Conservation (phyloP, 2,888 invertebrate genomes). For the Hylaea fasciaria region DNA sequence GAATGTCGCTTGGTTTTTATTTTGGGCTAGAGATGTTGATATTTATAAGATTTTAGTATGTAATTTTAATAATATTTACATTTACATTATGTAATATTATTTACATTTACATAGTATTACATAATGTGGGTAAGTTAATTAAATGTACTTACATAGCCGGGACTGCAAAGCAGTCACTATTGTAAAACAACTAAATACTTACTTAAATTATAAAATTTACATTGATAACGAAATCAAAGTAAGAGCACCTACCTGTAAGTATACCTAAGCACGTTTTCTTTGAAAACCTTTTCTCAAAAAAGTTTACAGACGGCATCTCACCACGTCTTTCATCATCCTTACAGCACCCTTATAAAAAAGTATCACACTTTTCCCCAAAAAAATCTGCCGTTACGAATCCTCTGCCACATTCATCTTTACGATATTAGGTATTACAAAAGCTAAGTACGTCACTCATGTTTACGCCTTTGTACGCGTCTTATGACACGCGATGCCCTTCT, state of each 20-base stretch:
- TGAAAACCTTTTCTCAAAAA: constrained; percentile 1
- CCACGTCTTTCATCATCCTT: constrained; percentile 36
- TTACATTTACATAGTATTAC: too few species aligned
- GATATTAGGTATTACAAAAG: constrained; percentile 74
- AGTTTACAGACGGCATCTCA: constrained; percentile 27
- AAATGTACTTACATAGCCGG: too few species aligned
- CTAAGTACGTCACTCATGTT: constrained; percentile 76
- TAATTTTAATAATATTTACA: too few species aligned
- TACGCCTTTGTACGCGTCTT: constrained; percentile 79
- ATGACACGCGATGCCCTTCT: constrained; percentile 75
- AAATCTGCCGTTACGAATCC: constrained; percentile 54
- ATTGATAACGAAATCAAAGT: neutral
- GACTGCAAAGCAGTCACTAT: too few species aligned
- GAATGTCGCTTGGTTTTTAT: neutral
- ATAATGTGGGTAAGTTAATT: too few species aligned
- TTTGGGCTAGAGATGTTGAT: neutral
- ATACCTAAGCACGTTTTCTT: neutral
- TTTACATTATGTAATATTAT: too few species aligned
- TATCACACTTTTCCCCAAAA: constrained; percentile 42
- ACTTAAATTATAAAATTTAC: too few species aligned
- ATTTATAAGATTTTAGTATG: neutral
- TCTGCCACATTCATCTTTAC: constrained; percentile 73
- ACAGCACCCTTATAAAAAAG: constrained; percentile 47
- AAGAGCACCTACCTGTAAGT: neutral
- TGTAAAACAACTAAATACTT: too few species aligned